phyloP scores from a whole-genome alignment of 2,888 invertebrate species.

The Dicyrtomina minuta region DNA sequence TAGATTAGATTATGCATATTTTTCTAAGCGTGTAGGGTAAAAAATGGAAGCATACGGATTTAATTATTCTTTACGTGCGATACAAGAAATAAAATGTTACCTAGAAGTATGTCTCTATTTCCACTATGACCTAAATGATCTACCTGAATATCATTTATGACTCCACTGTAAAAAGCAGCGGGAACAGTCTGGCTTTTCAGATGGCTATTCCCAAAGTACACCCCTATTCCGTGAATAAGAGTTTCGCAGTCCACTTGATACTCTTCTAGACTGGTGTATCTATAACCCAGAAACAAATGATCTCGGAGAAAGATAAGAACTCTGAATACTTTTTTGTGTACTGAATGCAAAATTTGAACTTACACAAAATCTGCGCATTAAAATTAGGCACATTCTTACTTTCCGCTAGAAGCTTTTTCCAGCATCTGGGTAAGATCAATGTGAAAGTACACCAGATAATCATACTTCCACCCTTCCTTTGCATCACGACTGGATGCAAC shows the following conservation, averaged over 20 bases:
- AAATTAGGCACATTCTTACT: too few species aligned
- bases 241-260: slow-evolving; percentile 72
- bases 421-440: slow-evolving; percentile 68
- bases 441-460: slow-evolving; percentile 59
- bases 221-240: slow-evolving; percentile 73
- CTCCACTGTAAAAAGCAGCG: slow-evolving; percentile 46
- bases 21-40: too few species aligned
- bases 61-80: too few species aligned
- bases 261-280: slow-evolving; percentile 60
- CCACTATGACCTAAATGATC: too few species aligned
- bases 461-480: slow-evolving; percentile 58
- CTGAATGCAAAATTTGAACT: too few species aligned
- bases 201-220: slow-evolving; percentile 69
- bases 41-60: too few species aligned
- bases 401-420: slow-evolving; percentile 62
- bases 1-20: too few species aligned
- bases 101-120: too few species aligned
- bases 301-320: not conserved
- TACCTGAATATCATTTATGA: slow-evolving; percentile 50
- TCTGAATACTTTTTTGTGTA: too few species aligned
- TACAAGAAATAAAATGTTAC: too few species aligned
- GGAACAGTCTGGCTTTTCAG: slow-evolving; percentile 43
- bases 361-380: too few species aligned
- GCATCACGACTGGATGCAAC: slow-evolving; percentile 47
- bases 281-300: slow-evolving; percentile 35